Evolutionary conservation across 2,797 vertebrate genomes (phyloP).

Genomic region (Sebastes variabilis): DNA sequence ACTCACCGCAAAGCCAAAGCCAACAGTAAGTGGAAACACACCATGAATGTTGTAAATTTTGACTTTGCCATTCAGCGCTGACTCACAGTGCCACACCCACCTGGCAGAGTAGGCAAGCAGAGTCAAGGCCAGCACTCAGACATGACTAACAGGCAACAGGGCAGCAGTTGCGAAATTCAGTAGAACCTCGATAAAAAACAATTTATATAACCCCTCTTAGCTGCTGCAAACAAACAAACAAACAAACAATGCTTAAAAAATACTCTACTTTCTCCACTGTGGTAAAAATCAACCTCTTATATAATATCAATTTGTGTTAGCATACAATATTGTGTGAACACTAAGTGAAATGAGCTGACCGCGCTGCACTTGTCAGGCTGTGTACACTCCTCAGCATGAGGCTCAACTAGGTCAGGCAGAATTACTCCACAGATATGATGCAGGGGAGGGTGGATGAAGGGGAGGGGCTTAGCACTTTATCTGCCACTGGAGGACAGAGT

Average conservation of each 20-base stretch:
- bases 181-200: neutral
- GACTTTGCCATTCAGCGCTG: conserved; percentile 48
- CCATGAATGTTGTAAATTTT: conserved; percentile 34
- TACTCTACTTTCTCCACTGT: neutral
- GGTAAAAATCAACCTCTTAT: neutral
- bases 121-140: conserved; percentile 32
- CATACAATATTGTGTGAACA: neutral
- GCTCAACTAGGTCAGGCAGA: conserved; percentile 47
- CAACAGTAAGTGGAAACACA: conserved; percentile 47
- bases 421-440: conserved; percentile 17
- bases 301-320: neutral
- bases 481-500: conserved; percentile 11
- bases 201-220: neutral
- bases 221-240: neutral
- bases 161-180: conserved; percentile 6
- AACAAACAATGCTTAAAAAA: neutral
- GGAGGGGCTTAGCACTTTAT: conserved; percentile 27
- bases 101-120: conserved; percentile 23
- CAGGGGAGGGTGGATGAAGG: neutral
- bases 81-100: conserved; percentile 73
- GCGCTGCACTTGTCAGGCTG: neutral
- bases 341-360: neutral
- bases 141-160: conserved; percentile 16
- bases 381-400: neutral
- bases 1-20: neutral